A percentile compares a stretch with the other conserved stretches of the same genome.
These are phyloP conservation scores for Eupeodes corollae DNA, from an alignment of 1,140 invertebrate species.

Conservation along the genomic window DNA sequence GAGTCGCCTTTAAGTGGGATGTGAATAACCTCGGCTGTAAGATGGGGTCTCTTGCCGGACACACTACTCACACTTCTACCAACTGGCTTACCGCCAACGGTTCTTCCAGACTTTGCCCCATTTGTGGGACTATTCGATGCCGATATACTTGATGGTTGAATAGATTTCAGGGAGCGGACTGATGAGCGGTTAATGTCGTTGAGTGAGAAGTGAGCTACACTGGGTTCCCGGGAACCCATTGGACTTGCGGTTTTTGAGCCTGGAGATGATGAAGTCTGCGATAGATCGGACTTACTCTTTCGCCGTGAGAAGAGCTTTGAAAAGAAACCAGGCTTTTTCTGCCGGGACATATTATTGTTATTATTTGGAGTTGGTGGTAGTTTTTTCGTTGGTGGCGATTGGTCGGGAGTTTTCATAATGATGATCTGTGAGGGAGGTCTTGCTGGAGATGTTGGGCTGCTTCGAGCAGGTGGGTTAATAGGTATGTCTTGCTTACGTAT, in stretches of 20 bases:
- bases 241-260: conserved; percentile 14
- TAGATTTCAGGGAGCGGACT: conserved; percentile 19
- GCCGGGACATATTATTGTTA: conserved; percentile 40
- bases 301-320: conserved; percentile 49
- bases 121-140: conserved; percentile 11
- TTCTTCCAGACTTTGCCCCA: conserved; percentile 13
- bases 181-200: conserved; percentile 26
- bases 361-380: conserved; percentile 38
- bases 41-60: conserved; percentile 41
- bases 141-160: conserved; percentile 11
- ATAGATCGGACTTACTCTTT: conserved; percentile 38
- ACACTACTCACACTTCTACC: conserved; percentile 46
- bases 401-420: conserved; percentile 34
- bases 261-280: conserved; percentile 7
- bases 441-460: conserved; percentile 4
- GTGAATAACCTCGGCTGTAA: conserved; percentile 42
- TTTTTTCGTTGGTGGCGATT: conserved; percentile 36
- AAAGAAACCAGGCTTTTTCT: conserved; percentile 51
- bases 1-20: conserved; percentile 48
- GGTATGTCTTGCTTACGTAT: conserved; percentile 48
- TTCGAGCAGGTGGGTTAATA: conserved; percentile 24
- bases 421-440: conserved; percentile 37
- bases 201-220: conserved; percentile 17
- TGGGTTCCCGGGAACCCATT: conserved; percentile 24
- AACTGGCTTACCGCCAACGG: conserved; percentile 35